Evolutionary conservation across 2,113 vertebrate species (phyloP), one percentile per base, ranked within the genome.

Genomic region (Cebidichthys violaceus): DNA sequence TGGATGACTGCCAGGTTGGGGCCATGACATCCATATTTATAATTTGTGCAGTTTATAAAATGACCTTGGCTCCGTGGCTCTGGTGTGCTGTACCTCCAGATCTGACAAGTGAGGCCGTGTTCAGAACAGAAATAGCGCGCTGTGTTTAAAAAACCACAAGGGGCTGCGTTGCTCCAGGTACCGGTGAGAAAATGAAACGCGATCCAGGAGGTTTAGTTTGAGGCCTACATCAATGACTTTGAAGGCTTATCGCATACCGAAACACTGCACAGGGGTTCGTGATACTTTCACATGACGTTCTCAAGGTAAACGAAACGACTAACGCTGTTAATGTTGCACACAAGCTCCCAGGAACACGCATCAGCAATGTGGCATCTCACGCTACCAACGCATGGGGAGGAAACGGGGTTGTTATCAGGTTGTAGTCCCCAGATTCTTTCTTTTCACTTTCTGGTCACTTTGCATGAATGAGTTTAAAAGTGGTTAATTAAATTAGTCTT

Each of bases 1-100:
- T 79, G 79, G 74, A 82, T 60, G 81, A 71, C 67, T 65, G 86
- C 84, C 83, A 83, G 62, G 78, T 89, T 81, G 45, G n/a, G 70
- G 33, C 75, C 62, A 29, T 47, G 77, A 55, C 81, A 82, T 86
- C 45, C 89, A 79, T 91, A 89, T 90, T 92, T 90, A 88, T 93
- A 92, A 88, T 91, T 87, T 81, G 65, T 72, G 59, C 67, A 61
- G 55, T 79, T 81, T 89, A 83, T 65, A 88, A 86, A 87, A 81
- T 81, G 87, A 86, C 88, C 88, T 87, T 88, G 68, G 14, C 85
- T 22, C 59, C n/a, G n/a, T 60, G 67, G 17, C 85, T 22, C 60
- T 64, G 52, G 39, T 72, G 82, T 75, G 64, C 71, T 77, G 78
- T 65, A 87, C 75, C 74, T 81, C 59, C 59, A 69, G 82, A 24